Percentiles rank a stretch among this genome's conserved stretches.
These are phyloP conservation scores for Tamandua tetradactyla DNA, from an alignment of 2,797 vertebrate genomes.

Conservation along the genomic window DNA sequence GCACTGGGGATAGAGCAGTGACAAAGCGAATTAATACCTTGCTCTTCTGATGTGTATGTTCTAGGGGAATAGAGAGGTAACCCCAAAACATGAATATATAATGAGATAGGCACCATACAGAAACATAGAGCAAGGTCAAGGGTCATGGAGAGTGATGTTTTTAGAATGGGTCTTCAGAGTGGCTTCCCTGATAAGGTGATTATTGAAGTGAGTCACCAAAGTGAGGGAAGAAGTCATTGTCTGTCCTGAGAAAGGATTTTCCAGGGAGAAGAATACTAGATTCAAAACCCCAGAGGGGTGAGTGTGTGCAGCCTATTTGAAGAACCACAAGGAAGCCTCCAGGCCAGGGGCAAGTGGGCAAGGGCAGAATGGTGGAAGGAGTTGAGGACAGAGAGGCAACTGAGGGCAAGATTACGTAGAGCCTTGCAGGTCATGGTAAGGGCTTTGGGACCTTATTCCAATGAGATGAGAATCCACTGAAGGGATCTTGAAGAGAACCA, in stretches of 20 bases:
- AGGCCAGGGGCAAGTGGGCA: not conserved
- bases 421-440: not conserved
- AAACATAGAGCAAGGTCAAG: constrained; percentile 20
- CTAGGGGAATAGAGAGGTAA: not conserved
- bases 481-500: not conserved
- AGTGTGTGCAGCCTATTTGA: not conserved
- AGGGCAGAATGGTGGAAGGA: not conserved
- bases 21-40: not conserved
- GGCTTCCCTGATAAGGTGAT: not conserved
- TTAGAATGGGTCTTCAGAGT: not conserved
- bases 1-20: not conserved
- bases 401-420: not conserved
- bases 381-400: not conserved
- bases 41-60: not conserved
- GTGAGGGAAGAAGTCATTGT: not conserved
- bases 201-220: not conserved
- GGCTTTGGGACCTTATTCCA: not conserved
- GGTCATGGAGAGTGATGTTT: not conserved
- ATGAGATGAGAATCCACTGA: not conserved
- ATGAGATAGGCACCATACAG: not conserved
- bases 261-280: not conserved
- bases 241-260: not conserved
- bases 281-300: not conserved
- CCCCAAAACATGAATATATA: not conserved
- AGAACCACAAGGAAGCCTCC: not conserved